Conservation (phyloP, 2,888 invertebrate genomes). For the Epicampocera succincta region DNA sequence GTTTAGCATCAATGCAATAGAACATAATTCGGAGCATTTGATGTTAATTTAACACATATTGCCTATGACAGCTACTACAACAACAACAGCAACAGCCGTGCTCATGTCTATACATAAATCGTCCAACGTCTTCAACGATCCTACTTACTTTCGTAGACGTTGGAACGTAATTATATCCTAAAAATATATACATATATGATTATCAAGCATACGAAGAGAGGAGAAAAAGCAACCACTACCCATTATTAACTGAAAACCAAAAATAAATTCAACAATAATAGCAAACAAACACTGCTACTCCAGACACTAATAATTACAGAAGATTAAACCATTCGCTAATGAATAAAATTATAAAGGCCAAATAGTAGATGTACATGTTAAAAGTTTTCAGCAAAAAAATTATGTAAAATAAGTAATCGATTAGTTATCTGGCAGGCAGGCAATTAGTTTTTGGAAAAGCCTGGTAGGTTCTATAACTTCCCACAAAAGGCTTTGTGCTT, state of each 20-base stretch:
- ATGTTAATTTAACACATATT: constrained; percentile 62
- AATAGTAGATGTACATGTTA: constrained; percentile 33
- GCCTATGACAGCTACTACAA: constrained; percentile 64
- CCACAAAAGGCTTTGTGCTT: no score
- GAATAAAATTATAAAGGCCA: constrained; percentile 62
- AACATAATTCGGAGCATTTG: constrained; percentile 73
- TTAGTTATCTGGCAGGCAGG: constrained; percentile 1
- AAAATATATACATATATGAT: constrained; percentile 47
- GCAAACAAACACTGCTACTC: constrained; percentile 65
- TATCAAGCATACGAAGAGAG: constrained; percentile 66
- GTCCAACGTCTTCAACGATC: constrained; percentile 52
- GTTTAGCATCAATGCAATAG: constrained; percentile 82
- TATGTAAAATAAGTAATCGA: no score
- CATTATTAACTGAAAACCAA: constrained; percentile 35
- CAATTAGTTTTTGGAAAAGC: not conserved
- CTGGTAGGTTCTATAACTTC: no score
- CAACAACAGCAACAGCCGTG: constrained; percentile 59
- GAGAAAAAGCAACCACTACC: constrained; percentile 73
- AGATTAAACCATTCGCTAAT: constrained; percentile 41
- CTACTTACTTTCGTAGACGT: constrained; percentile 53
- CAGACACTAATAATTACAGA: constrained; percentile 55
- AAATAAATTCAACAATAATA: constrained; percentile 43
- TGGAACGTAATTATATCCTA: constrained; percentile 58
- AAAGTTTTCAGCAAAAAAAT: constrained; percentile 28
- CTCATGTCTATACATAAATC: constrained; percentile 56